Conservation (phyloP, 92 coral and sea anemone species). For the Phenganax subtilis region DNA sequence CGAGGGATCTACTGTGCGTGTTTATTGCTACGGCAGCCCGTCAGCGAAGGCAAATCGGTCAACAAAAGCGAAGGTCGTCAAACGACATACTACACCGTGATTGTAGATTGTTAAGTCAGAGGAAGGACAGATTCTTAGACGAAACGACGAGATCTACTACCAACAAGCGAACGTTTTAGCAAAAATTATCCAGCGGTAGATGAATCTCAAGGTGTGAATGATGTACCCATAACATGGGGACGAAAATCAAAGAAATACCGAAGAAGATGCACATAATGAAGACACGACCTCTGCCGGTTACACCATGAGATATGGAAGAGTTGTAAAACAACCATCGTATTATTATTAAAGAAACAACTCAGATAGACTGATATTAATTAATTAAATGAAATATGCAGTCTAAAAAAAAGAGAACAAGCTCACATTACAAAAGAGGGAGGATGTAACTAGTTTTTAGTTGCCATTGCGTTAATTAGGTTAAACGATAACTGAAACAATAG, state of each 20-base stretch:
- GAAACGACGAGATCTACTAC: slow-evolving; percentile 27
- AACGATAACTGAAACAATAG: too few relatives aligned
- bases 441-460: too few relatives aligned
- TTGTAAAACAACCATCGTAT: too few relatives aligned
- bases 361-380: too few relatives aligned
- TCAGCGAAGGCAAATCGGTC: slow-evolving; percentile 14
- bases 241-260: background rate
- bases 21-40: background rate
- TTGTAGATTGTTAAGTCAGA: slow-evolving; percentile 10
- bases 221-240: background rate
- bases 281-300: background rate
- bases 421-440: too few relatives aligned
- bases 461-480: too few relatives aligned
- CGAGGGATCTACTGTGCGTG: background rate
- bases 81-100: background rate
- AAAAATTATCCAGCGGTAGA: background rate
- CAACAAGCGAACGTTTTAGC: slow-evolving; percentile 4
- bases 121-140: slow-evolving; percentile 23
- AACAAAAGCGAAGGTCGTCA: slow-evolving; percentile 1
- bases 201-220: background rate
- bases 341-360: too few relatives aligned
- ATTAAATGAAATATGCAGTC: too few relatives aligned
- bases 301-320: too few relatives aligned
- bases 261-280: background rate
- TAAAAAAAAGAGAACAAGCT: too few relatives aligned